Conservation (phyloP, 2,113 vertebrate genomes). For the Phyllostomus discolor region DNA sequence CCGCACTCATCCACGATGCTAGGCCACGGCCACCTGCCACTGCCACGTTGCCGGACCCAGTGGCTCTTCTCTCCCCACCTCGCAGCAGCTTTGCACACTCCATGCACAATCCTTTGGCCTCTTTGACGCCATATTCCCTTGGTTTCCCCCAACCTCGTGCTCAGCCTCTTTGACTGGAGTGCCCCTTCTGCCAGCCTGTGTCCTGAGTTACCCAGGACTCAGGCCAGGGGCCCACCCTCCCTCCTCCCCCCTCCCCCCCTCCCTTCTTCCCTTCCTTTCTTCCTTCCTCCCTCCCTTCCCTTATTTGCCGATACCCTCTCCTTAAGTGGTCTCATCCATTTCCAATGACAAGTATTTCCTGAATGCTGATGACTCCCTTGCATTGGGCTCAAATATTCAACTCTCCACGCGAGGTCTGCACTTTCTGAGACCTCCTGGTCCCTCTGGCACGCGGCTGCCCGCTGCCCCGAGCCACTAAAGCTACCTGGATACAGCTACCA, state of each 20-base stretch:
- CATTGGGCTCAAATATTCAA: background rate
- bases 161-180: background rate
- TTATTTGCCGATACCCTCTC: background rate
- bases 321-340: background rate
- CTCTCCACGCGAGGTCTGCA: background rate
- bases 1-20: background rate
- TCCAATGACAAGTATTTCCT: background rate
- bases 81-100: background rate
- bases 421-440: background rate
- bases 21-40: background rate
- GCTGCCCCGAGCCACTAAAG: background rate
- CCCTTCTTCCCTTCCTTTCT: background rate
- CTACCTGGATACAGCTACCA: background rate
- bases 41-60: background rate
- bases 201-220: background rate
- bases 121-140: background rate
- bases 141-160: background rate
- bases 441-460: background rate
- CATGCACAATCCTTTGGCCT: too few species aligned
- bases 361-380: too few species aligned
- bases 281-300: background rate
- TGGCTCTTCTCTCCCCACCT: background rate
- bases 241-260: background rate
- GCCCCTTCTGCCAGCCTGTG: background rate
- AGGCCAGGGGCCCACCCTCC: background rate